These are phyloP conservation scores for Pangasius krempfi DNA, from an alignment of 2,797 vertebrate species.

Conservation along the genomic window DNA sequence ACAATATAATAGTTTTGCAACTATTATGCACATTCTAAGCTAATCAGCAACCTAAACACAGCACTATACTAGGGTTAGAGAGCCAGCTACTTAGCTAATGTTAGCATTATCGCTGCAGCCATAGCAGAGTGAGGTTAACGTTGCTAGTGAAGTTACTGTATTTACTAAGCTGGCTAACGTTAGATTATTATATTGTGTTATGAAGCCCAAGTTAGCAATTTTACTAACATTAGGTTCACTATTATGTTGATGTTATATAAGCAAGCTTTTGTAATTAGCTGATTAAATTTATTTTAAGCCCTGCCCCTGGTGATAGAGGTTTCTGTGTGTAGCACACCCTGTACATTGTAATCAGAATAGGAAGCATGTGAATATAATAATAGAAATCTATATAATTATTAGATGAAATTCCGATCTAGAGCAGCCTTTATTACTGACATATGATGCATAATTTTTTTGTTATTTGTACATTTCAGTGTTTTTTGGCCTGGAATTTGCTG, in stretches of 20 bases:
- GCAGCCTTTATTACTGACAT: background rate
- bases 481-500: background rate
- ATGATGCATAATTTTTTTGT: background rate
- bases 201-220: background rate
- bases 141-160: background rate
- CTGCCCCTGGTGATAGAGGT: background rate
- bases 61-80: background rate
- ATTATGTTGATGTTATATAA: background rate
- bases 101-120: background rate
- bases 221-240: background rate
- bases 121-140: background rate
- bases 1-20: background rate
- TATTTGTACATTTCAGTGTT: background rate
- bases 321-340: too few species aligned
- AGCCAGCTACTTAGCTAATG: background rate
- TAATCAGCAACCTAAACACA: background rate
- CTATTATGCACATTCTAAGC: background rate
- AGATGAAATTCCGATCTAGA: background rate
- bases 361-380: background rate
- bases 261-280: background rate
- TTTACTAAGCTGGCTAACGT: background rate
- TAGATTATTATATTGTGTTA: background rate
- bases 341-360: background rate
- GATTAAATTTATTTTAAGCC: background rate
- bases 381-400: background rate